Evolutionary conservation across 1,140 invertebrate species (phyloP), one percentile per base, ranked within the genome.

Genomic region (Drosophila tristis): DNA sequence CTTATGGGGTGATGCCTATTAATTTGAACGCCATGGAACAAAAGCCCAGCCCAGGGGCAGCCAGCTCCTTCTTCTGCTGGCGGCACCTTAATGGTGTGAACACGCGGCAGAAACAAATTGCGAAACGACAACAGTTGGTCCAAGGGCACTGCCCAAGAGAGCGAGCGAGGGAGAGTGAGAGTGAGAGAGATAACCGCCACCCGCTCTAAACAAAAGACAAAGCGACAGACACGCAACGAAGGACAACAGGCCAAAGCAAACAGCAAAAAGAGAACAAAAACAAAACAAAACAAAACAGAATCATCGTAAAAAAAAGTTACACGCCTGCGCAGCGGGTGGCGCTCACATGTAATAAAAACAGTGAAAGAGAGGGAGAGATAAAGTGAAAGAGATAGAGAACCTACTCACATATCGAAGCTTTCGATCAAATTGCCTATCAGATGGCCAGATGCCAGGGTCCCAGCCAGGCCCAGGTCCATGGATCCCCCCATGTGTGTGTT

Each of bases 301-400:
- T 13, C 51, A 73, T 65, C 62, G 72, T 67, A 68, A 62, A 71
- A 68, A 68, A 67, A 81, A 81, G 67, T 79, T 87, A 75, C 82
- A 86, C 82, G 82, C 78, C 80, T 67, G 84, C 84, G 79, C 84
- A 87, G 84, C 84, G 84, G 84, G 84, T 89, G 84, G 84, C 65
- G 64, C 58, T 58, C 76, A 53, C 53, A 57, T 74, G 75, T 82
- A 87, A 89, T 87, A 87, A 87, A 74, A 87, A 81, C 50, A 58
- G 31, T 8, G 43, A 45, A n/a, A 25, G 15, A 57, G 31, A n/a
- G 31, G 23, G 5, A 16, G 53, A 16, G 56, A 11, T 44, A 23
- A 29, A 16, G 43, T n/a, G 23, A 23, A 23, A 53, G 77, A 42
- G 48, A 55, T 42, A 35, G 48, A 68, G 47, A 68, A 64, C 66